Percentiles rank a stretch among this genome's conserved stretches.
These are phyloP conservation scores for Episyrphus balteatus DNA, from an alignment of 1,140 invertebrate genomes.

Conservation along the genomic window DNA sequence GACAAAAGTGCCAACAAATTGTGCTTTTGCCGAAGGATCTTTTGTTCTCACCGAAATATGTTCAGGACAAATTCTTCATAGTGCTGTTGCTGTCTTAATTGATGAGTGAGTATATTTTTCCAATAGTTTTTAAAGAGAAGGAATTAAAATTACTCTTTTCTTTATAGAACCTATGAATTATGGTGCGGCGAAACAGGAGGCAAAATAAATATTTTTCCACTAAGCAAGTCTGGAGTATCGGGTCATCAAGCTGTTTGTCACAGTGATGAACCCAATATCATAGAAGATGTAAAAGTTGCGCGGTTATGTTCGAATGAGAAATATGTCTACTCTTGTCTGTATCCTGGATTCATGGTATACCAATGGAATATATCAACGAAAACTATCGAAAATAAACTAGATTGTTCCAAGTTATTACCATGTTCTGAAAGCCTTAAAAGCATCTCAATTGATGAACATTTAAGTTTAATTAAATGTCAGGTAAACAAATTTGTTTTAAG, in stretches of 20 bases:
- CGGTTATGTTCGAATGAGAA: slow-evolving; percentile 47
- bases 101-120: slow-evolving; percentile 32
- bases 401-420: slow-evolving; percentile 84
- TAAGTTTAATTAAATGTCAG: slow-evolving; percentile 66
- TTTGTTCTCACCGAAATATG: slow-evolving; percentile 70
- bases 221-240: slow-evolving; percentile 46
- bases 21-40: slow-evolving; percentile 52
- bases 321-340: slow-evolving; percentile 67
- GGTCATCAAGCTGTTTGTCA: slow-evolving; percentile 39
- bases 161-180: slow-evolving; percentile 45
- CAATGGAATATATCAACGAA: slow-evolving; percentile 63
- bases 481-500: slow-evolving; percentile 23
- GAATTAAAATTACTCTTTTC: neutral
- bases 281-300: slow-evolving; percentile 47
- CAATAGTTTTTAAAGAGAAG: neutral
- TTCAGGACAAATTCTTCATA: slow-evolving; percentile 48
- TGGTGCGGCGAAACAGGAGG: slow-evolving; percentile 71
- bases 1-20: slow-evolving; percentile 46
- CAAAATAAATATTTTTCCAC: slow-evolving; percentile 55
- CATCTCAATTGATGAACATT: slow-evolving; percentile 80
- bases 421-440: slow-evolving; percentile 86
- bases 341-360: slow-evolving; percentile 69
- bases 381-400: slow-evolving; percentile 64
- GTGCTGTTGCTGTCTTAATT: slow-evolving; percentile 41
- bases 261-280: slow-evolving; percentile 30